Evolutionary conservation across 2,113 vertebrate species (phyloP).

Genomic region (Podarcis raffonei): DNA sequence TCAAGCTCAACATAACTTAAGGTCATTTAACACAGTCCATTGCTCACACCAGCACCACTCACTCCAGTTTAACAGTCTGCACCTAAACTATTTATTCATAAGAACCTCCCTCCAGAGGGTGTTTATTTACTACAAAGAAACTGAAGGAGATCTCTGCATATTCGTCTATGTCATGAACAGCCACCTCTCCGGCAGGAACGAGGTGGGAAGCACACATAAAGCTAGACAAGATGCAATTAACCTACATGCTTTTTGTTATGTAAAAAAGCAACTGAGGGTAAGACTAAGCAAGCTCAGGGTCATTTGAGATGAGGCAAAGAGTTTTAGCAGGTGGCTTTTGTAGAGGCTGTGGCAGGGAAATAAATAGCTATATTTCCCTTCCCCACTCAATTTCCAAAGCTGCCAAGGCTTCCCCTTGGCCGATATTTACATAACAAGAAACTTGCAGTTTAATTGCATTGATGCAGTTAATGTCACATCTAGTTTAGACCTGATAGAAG

Average conservation of each 20-base stretch:
- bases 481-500: not conserved
- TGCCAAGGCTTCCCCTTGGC: not conserved
- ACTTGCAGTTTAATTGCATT: not conserved
- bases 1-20: not conserved
- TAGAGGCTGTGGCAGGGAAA: not conserved
- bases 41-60: not conserved
- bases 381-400: not conserved
- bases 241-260: not conserved
- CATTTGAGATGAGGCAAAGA: not conserved
- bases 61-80: not conserved
- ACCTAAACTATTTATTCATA: not conserved
- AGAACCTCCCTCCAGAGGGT: no score
- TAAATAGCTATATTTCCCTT: not conserved
- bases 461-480: not conserved
- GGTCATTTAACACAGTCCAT: not conserved
- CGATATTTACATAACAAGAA: not conserved
- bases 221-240: not conserved
- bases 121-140: not conserved
- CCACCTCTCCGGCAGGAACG: not conserved
- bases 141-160: not conserved
- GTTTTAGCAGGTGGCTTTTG: not conserved
- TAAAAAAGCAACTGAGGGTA: not conserved
- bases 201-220: not conserved
- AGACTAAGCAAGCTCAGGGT: not conserved
- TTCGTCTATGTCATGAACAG: not conserved